Percentiles rank a stretch among this genome's conserved stretches.
phyloP scores from a whole-genome alignment of 2,113 vertebrate species.

The Steatornis caripensis region DNA sequence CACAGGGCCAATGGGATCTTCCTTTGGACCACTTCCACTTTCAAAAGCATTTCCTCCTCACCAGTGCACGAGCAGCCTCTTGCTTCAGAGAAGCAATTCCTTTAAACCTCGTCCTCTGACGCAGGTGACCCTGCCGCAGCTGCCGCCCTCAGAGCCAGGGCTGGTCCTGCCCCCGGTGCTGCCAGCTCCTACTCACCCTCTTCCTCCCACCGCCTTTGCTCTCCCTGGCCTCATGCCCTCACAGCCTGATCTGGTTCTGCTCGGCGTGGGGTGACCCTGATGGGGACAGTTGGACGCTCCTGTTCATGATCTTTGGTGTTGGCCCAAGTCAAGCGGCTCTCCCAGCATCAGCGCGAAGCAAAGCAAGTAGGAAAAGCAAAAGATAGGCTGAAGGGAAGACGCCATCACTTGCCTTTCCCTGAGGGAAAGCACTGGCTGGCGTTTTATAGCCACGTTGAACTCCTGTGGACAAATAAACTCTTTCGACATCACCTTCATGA shows the following conservation, averaged over 20 bases:
- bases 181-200: background rate
- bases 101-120: background rate
- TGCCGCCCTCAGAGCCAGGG: background rate
- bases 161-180: background rate
- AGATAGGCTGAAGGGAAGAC: background rate
- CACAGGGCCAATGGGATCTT: background rate
- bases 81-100: background rate
- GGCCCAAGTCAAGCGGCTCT: background rate
- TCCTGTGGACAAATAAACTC: background rate
- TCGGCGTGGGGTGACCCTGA: fast-evolving
- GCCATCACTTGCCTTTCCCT: background rate
- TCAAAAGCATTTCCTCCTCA: background rate
- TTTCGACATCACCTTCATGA: background rate
- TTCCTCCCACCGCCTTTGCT: background rate
- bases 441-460: background rate
- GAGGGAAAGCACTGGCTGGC: too few relatives aligned
- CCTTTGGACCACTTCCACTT: background rate
- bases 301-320: background rate
- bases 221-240: background rate
- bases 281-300: background rate
- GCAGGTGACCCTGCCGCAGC: background rate
- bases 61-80: background rate
- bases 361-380: background rate
- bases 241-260: background rate
- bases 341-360: background rate